A percentile compares a stretch with the other conserved stretches of the same genome.
Conservation (phyloP, 2,113 vertebrate species). For the Ceuthmochares aereus region DNA sequence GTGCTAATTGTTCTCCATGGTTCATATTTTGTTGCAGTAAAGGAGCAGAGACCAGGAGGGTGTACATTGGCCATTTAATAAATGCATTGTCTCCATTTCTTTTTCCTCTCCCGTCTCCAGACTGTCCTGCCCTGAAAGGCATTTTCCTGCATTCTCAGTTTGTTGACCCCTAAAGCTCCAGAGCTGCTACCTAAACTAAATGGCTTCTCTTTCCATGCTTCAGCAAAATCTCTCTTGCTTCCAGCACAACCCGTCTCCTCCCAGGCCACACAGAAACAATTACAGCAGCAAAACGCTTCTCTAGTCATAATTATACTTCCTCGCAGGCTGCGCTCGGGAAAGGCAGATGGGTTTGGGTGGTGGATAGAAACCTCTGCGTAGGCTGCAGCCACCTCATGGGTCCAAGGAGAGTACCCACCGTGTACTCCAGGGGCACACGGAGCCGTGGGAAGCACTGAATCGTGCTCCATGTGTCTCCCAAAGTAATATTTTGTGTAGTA, state of each 20-base stretch:
- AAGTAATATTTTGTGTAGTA: too few relatives aligned
- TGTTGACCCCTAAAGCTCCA: not conserved
- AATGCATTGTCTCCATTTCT: not conserved
- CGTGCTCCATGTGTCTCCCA: too few relatives aligned
- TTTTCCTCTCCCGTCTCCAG: not conserved
- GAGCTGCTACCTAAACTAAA: conserved; percentile 35
- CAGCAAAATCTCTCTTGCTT: not conserved
- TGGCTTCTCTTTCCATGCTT: conserved; percentile 28
- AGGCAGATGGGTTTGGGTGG: rapidly evolving
- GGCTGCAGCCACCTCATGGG: not conserved
- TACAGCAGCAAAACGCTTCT: not conserved
- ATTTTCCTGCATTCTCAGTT: not conserved
- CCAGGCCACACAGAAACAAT: not conserved
- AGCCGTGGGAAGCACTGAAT: too few relatives aligned
- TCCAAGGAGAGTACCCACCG: too few relatives aligned
- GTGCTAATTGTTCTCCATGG: not conserved
- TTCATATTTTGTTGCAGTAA: not conserved
- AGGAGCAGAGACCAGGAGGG: not conserved
- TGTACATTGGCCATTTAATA: not conserved
- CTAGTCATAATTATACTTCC: not conserved
- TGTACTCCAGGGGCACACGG: too few relatives aligned
- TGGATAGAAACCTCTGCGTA: too few relatives aligned
- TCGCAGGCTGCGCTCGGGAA: not conserved
- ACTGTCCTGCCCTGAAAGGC: not conserved
- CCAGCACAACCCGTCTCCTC: not conserved